Conservation (phyloP, 2,113 vertebrate species). For the Galemys pyrenaicus region DNA sequence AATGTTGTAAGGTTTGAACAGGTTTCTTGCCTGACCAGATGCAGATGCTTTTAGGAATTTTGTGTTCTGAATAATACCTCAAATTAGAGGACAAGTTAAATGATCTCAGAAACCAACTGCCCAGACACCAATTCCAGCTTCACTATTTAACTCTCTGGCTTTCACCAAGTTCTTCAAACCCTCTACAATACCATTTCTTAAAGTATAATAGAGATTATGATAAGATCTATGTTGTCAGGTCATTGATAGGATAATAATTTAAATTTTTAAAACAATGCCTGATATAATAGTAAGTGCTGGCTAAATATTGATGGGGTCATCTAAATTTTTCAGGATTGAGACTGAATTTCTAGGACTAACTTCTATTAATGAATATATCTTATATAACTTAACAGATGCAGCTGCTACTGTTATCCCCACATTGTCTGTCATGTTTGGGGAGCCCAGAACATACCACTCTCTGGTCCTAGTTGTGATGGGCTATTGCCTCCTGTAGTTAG, state of each 20-base stretch:
- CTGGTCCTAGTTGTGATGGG: neutral
- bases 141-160: neutral
- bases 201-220: neutral
- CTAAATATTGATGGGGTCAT: neutral
- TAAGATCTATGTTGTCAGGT: neutral
- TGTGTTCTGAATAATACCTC: neutral
- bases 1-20: neutral
- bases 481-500: neutral
- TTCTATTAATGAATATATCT: neutral
- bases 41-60: constrained; percentile 3
- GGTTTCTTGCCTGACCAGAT: neutral
- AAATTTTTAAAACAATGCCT: neutral
- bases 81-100: neutral
- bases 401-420: neutral
- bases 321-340: neutral
- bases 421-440: neutral
- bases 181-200: neutral
- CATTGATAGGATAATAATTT: neutral
- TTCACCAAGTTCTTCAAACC: neutral
- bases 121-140: neutral
- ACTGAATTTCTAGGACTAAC: neutral
- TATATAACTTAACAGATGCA: neutral
- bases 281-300: neutral
- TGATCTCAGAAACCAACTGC: neutral
- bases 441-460: neutral